Evolutionary conservation across 1,140 invertebrate species (phyloP).

Genomic region (Trichoplusia ni): DNA sequence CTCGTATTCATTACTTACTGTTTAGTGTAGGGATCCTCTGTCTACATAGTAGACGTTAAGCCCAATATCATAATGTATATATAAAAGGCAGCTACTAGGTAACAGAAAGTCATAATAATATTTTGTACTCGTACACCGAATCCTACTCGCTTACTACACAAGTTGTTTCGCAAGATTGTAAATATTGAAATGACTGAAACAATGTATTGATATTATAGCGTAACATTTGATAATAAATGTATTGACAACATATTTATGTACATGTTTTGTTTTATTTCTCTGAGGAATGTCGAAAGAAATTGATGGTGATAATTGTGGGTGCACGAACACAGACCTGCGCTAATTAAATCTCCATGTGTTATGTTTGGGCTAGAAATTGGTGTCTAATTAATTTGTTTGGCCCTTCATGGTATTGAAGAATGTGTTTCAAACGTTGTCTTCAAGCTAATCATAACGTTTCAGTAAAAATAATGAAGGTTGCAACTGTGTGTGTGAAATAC

Average conservation of each 20-base stretch:
- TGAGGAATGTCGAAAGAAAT: background rate
- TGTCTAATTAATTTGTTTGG: slow-evolving; percentile 16
- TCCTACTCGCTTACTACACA: slow-evolving; percentile 20
- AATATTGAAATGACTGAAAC: slow-evolving; percentile 42
- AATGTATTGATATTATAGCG: slow-evolving; percentile 42
- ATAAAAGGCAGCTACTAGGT: slow-evolving; percentile 8
- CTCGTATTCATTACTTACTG: slow-evolving; percentile 31
- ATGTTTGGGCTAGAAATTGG: slow-evolving; percentile 16
- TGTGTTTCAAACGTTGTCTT: slow-evolving; percentile 4
- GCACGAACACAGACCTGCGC: background rate
- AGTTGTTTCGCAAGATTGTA: slow-evolving; percentile 31
- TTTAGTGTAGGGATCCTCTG: slow-evolving; percentile 19
- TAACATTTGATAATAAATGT: slow-evolving; percentile 37
- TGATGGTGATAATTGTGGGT: slow-evolving; percentile 3
- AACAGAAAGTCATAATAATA: slow-evolving; percentile 31
- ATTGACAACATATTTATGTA: slow-evolving; percentile 30
- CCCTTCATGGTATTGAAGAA: background rate
- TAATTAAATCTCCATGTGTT: slow-evolving; percentile 17
- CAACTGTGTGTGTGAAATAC: too few relatives aligned
- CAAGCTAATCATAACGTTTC: too few relatives aligned
- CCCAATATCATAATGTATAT: slow-evolving; percentile 7
- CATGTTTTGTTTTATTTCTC: slow-evolving; percentile 20
- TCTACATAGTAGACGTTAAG: slow-evolving; percentile 23
- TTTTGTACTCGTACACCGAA: slow-evolving; percentile 8
- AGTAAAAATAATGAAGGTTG: background rate